These are phyloP conservation scores for Diacarnus erythraeanus DNA, from an alignment of 37 sponge, comb jelly and placozoan species.

Conservation along the genomic window DNA sequence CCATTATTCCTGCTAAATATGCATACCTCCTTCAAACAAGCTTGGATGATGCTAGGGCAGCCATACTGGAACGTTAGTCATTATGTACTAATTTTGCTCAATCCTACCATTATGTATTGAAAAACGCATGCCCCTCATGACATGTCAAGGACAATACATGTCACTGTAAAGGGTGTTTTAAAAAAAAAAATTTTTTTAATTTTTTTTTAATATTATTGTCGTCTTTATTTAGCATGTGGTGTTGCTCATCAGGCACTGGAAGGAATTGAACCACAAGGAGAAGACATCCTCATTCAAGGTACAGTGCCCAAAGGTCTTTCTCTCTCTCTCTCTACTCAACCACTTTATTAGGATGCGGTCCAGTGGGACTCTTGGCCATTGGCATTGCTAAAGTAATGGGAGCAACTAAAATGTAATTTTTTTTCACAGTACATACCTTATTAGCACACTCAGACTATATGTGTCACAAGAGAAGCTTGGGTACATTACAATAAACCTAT, in stretches of 20 bases:
- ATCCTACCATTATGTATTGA: background rate
- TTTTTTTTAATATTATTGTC: no score
- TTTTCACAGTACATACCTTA: background rate
- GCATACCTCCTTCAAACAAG: constrained; percentile 84
- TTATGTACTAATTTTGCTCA: background rate
- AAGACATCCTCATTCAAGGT: constrained; percentile 77
- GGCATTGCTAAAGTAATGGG: constrained; percentile 86
- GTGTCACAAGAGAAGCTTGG: no score
- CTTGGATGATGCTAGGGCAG: constrained; percentile 73
- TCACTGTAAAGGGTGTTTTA: background rate
- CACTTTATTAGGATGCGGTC: constrained; percentile 72
- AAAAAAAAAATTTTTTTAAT: no score
- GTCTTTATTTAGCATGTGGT: constrained; percentile 75
- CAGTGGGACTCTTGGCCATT: constrained; percentile 82
- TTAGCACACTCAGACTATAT: no score
- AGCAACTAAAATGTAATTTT: constrained; percentile 76
- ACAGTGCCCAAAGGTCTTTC: background rate
- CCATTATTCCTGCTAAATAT: constrained; percentile 79
- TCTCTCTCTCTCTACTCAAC: no score
- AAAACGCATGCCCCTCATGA: background rate
- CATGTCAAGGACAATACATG: no score
- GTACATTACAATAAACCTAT: no score
- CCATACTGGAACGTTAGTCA: constrained; percentile 82
- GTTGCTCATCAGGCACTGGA: constrained; percentile 94
- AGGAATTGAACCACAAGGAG: constrained; percentile 65